phyloP scores from a whole-genome alignment of 2,113 vertebrate species.

The Dryoscopus gambensis region DNA sequence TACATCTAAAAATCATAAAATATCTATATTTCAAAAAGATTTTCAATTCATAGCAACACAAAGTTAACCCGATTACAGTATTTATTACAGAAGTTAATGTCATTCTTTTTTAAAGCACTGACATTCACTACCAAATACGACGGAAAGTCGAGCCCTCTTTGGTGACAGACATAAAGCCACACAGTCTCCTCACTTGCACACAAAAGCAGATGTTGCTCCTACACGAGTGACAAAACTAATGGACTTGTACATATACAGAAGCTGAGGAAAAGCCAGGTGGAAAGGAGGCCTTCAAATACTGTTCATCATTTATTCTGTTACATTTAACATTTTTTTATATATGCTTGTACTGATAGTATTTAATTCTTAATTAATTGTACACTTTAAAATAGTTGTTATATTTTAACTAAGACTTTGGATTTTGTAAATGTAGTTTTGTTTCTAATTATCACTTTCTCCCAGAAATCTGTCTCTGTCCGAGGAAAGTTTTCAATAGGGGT shows the following conservation, averaged over 20 bases:
- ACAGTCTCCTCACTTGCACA: neutral
- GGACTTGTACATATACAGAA: neutral
- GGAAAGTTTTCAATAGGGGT: neutral
- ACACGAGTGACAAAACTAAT: neutral
- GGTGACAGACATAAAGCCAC: neutral
- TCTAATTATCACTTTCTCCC: neutral
- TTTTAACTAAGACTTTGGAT: neutral
- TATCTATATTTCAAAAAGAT: neutral
- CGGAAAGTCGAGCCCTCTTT: neutral
- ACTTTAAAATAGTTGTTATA: neutral
- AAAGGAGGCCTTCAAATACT: neutral
- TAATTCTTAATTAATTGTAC: neutral
- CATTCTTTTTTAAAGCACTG: neutral
- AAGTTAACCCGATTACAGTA: neutral
- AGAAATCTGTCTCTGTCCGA: neutral
- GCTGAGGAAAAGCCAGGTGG: neutral
- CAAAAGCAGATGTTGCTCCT: neutral
- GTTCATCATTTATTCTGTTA: neutral
- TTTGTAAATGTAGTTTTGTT: neutral
- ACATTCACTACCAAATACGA: neutral
- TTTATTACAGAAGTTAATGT: neutral
- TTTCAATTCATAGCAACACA: neutral
- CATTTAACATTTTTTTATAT: neutral
- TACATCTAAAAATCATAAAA: neutral
- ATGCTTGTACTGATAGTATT: neutral